Evolutionary conservation across 2,888 invertebrate genomes (phyloP), one percentile per base, ranked within the genome.

Genomic region (Drosophila birchii): DNA sequence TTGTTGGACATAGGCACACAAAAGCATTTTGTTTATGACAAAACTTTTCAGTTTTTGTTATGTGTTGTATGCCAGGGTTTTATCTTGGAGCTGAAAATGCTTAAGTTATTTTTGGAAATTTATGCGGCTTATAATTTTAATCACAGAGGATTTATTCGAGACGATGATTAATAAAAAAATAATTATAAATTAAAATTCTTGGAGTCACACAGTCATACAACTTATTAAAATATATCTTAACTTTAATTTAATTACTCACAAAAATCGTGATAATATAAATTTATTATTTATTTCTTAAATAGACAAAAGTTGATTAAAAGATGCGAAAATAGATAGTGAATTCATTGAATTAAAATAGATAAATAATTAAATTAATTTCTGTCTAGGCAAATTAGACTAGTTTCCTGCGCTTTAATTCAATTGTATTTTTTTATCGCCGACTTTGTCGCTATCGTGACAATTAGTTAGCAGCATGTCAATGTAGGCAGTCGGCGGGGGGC

Each of bases 401-500:
- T 41, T 53, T 53, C 66, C 61, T 43, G 66, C n/a, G 66, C 36
- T 14, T 51, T 68, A 51, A 68, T 66, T 71, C n/a, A 68, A 60
- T 59, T 53, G 69, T 59, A 34, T 55, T 45, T 47, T 47, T 49
- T 55, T 55, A 49, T 55, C 55, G 47, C 20, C n/a, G 55, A 34
- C 47, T 67, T 63, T 47, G 44, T 41, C 55, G 39, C 44, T 60
- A 66, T 66, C 49, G 68, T 68, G 56, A 73, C 64, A 81, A 76
- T 81, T 75, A 75, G 73, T 66, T 68, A 73, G 73, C 77, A 63
- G 53, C 61, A 60, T 63, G 53, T 73, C 53, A 58, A 76, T 71
- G 66, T 62, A 68, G 56, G 45, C 34, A 54, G 38, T 20, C 18
- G 9, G 45, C 9, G 54, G 34, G 54, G 39, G 63, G 47, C 36